Conservation (phyloP, 2,888 invertebrate species). For the Gnatocerus cornutus region DNA sequence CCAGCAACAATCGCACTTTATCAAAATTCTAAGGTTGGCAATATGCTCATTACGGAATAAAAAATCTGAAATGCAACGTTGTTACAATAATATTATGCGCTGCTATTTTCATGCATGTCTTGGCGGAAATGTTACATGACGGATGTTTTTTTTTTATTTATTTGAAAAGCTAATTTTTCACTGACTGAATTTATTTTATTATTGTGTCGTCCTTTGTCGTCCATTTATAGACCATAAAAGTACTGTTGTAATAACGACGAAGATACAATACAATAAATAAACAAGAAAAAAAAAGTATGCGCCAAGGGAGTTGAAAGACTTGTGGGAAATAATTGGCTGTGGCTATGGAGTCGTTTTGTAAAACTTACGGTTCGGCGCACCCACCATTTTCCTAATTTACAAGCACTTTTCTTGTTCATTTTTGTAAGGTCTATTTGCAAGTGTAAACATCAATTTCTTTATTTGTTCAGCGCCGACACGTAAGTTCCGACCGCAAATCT, state of each 20-base stretch:
- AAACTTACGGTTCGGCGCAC: no score
- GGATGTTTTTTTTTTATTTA: neutral
- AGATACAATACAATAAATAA: no score
- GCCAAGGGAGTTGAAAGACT: no score
- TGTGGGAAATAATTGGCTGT: no score
- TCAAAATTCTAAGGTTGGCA: neutral
- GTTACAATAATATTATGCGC: neutral
- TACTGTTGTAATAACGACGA: no score
- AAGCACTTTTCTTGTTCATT: neutral
- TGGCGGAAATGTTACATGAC: neutral
- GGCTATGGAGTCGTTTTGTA: no score
- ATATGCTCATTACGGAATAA: neutral
- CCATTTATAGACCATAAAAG: no score
- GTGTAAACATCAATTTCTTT: constrained; percentile 1
- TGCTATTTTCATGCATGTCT: neutral
- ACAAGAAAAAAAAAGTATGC: no score
- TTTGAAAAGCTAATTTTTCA: neutral
- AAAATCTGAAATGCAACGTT: no score
- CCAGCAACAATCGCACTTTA: constrained; percentile 21
- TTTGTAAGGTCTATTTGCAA: neutral
- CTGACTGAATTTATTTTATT: no score
- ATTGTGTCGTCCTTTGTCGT: no score
- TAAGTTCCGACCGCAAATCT: no score
- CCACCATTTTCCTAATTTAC: constrained; percentile 1
- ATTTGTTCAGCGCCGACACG: neutral